phyloP scores from a whole-genome alignment of 2,797 vertebrate species.

The Poliocrania exsul region DNA sequence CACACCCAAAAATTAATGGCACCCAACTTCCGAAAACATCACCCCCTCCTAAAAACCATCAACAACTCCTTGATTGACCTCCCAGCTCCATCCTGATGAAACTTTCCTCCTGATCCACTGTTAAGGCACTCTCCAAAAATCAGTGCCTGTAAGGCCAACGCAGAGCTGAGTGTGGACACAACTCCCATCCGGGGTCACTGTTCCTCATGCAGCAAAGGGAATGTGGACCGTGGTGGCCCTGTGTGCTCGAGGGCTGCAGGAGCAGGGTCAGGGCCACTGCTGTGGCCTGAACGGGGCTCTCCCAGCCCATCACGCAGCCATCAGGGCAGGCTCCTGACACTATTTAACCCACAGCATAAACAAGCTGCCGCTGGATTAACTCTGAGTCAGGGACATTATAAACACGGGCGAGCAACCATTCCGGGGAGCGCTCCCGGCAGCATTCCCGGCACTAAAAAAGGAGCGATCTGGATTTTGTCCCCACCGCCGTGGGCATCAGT shows the following conservation, averaged over 20 bases:
- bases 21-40: too few species aligned
- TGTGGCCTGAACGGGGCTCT: background rate
- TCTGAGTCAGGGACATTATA: slow-evolving; percentile 20
- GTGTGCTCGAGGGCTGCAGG: background rate
- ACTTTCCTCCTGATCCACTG: background rate
- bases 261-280: background rate
- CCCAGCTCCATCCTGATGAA: too few species aligned
- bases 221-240: accelerated
- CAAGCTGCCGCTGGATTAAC: slow-evolving; percentile 3
- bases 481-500: accelerated
- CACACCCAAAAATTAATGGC: too few species aligned
- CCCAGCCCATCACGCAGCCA: background rate
- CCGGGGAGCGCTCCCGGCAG: background rate
- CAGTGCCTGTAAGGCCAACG: background rate
- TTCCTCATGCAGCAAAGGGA: background rate
- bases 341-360: slow-evolving; percentile 42
- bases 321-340: background rate
- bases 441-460: slow-evolving; percentile 39
- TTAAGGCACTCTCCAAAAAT: background rate
- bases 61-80: too few species aligned
- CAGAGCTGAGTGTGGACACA: accelerated
- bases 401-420: slow-evolving; percentile 20
- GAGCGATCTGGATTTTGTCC: slow-evolving; percentile 38
- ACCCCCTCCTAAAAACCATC: too few species aligned
- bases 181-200: accelerated